phyloP scores from a whole-genome alignment of 2,797 vertebrate genomes.

The Percopsis omiscomaycus region DNA sequence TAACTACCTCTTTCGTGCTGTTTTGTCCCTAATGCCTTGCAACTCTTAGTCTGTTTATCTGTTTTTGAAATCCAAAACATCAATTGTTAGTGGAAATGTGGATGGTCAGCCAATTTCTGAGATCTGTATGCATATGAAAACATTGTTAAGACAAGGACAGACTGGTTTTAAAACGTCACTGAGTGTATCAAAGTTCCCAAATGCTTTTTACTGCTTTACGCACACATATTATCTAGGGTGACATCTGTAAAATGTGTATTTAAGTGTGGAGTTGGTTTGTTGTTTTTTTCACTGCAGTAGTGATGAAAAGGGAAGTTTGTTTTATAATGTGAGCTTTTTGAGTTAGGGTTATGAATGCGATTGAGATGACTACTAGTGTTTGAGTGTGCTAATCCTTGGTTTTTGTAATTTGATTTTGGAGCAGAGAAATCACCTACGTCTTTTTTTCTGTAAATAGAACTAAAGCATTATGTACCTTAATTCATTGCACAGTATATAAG shows the following conservation, averaged over 20 bases:
- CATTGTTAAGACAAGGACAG: slow-evolving; percentile 29
- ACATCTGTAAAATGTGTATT: slow-evolving; percentile 61
- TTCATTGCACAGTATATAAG: not conserved
- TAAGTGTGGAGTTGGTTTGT: slow-evolving; percentile 51
- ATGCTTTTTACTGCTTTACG: slow-evolving; percentile 63
- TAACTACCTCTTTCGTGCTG: slow-evolving; percentile 65
- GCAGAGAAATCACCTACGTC: slow-evolving; percentile 17
- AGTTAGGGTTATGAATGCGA: slow-evolving; percentile 53
- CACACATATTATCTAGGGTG: slow-evolving; percentile 67
- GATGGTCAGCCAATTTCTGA: not conserved
- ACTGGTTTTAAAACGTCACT: slow-evolving; percentile 35
- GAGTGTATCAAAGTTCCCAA: slow-evolving; percentile 39
- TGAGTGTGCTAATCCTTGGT: slow-evolving; percentile 10
- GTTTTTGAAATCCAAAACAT: not conserved
- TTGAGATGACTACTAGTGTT: slow-evolving; percentile 41
- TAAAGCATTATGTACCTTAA: slow-evolving; percentile 1
- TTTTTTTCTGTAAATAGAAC: slow-evolving; percentile 63
- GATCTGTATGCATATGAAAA: slow-evolving; percentile 21
- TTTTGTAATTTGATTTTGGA: slow-evolving; percentile 29
- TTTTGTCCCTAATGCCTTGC: slow-evolving; percentile 26
- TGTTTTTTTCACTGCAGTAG: slow-evolving; percentile 57
- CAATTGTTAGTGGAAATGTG: not conserved
- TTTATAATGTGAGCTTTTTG: slow-evolving; percentile 37
- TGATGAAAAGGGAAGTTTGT: slow-evolving; percentile 67
- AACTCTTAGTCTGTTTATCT: slow-evolving; percentile 33